Percentiles rank a stretch among this genome's conserved stretches.
These are phyloP conservation scores for Enteromius viviparus DNA, from an alignment of 2,797 vertebrate species.

Conservation along the genomic window DNA sequence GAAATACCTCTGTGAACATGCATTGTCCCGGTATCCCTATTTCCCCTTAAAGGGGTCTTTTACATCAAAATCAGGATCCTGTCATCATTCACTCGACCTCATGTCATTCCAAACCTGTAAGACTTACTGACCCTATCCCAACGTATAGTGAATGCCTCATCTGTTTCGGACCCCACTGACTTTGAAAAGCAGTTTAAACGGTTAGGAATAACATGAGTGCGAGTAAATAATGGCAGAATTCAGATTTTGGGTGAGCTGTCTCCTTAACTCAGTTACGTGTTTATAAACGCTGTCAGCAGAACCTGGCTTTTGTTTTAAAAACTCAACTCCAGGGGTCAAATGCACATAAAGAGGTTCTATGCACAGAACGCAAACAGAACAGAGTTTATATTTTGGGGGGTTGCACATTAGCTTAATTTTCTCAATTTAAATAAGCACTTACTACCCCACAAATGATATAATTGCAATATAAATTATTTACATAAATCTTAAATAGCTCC, in stretches of 20 bases:
- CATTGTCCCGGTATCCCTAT: constrained; percentile 18
- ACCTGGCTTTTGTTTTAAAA: constrained; percentile 9
- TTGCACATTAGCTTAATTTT: constrained; percentile 51
- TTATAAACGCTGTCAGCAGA: constrained; percentile 19
- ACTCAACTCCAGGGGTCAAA: constrained; percentile 22
- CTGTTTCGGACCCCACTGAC: not conserved
- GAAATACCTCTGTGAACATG: constrained; percentile 44
- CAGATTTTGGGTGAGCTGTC: not conserved
- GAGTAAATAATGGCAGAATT: not conserved
- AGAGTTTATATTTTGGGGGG: constrained; percentile 31
- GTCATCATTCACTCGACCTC: not conserved
- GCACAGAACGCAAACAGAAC: constrained; percentile 43
- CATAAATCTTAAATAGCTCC: constrained; percentile 36
- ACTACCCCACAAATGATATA: constrained; percentile 43
- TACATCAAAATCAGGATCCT: not conserved
- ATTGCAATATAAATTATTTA: constrained; percentile 50
- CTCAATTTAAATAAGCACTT: constrained; percentile 56
- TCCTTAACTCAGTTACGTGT: not conserved
- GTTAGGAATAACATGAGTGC: not conserved
- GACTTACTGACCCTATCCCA: not conserved
- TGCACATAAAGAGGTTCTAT: constrained; percentile 45
- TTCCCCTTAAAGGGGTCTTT: constrained; percentile 17
- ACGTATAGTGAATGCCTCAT: not conserved
- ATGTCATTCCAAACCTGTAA: constrained; percentile 7
- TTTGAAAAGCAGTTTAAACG: not conserved